phyloP scores from a whole-genome alignment of 2,888 invertebrate species.

The Apodemia mormo region DNA sequence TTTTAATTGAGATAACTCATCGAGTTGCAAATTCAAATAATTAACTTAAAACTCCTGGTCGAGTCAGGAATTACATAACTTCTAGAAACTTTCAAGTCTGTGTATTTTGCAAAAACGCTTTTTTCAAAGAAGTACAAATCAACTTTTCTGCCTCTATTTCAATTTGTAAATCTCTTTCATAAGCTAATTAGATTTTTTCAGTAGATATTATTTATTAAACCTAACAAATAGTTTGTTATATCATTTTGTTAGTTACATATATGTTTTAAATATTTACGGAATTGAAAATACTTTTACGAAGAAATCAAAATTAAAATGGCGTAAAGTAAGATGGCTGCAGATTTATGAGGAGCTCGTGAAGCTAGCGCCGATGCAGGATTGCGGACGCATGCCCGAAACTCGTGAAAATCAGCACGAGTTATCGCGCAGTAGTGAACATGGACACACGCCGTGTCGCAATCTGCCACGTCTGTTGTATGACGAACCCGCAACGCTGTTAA shows the following conservation, averaged over 20 bases:
- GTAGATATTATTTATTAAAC: no score
- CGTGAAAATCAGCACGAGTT: constrained; percentile 90
- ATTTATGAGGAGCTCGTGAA: constrained; percentile 76
- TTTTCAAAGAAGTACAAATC: neutral
- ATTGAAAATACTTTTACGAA: constrained; percentile 31
- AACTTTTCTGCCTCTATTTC: neutral
- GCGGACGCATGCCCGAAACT: constrained; percentile 90
- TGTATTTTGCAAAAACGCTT: neutral
- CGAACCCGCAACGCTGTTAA: constrained; percentile 88
- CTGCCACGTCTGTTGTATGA: constrained; percentile 73
- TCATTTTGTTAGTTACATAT: no score
- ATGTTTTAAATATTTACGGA: no score
- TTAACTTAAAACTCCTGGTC: constrained; percentile 15
- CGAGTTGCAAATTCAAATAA: constrained; percentile 15
- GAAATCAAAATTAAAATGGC: constrained; percentile 63
- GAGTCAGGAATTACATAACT: constrained; percentile 12
- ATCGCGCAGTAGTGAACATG: constrained; percentile 94
- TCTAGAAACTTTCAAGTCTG: neutral
- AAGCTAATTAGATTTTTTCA: no score
- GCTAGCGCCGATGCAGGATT: constrained; percentile 89
- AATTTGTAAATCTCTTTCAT: neutral
- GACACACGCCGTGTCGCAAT: constrained; percentile 88
- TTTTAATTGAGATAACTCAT: constrained; percentile 15
- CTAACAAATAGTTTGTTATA: no score
- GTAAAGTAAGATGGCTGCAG: constrained; percentile 69